phyloP scores from a whole-genome alignment of 2,888 invertebrate species.

The Liposcelis brunnea region DNA sequence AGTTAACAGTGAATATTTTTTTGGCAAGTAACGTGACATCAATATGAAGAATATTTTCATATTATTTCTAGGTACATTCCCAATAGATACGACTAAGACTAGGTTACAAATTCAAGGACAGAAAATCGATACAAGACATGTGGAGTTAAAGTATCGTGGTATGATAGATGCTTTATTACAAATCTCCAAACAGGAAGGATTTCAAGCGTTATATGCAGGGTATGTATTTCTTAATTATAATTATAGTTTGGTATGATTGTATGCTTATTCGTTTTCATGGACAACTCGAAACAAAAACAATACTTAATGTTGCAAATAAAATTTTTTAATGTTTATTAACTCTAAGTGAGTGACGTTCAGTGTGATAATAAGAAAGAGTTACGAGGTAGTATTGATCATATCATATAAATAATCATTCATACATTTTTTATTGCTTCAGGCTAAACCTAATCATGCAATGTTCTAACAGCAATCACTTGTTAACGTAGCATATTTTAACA shows the following conservation, averaged over 20 bases:
- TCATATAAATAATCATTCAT: too few species aligned
- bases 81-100: conserved; percentile 91
- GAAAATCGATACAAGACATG: conserved; percentile 55
- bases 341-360: too few species aligned
- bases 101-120: conserved; percentile 89
- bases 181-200: conserved; percentile 74
- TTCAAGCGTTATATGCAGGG: conserved; percentile 73
- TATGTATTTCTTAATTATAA: conserved; percentile 26
- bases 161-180: conserved; percentile 83
- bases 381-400: too few species aligned
- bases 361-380: too few species aligned
- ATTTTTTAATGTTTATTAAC: too few species aligned
- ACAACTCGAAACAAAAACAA: too few species aligned
- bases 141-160: conserved; percentile 64
- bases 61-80: conserved; percentile 83
- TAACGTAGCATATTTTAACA: too few species aligned
- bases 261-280: neutral
- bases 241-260: neutral
- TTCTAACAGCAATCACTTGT: too few species aligned
- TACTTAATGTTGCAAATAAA: too few species aligned
- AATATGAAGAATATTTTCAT: too few species aligned
- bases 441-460: too few species aligned
- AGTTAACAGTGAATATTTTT: neutral
- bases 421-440: too few species aligned
- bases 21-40: neutral